Evolutionary conservation across 2,113 vertebrate species (phyloP).

Genomic region (cattle (Bos taurus)): DNA sequence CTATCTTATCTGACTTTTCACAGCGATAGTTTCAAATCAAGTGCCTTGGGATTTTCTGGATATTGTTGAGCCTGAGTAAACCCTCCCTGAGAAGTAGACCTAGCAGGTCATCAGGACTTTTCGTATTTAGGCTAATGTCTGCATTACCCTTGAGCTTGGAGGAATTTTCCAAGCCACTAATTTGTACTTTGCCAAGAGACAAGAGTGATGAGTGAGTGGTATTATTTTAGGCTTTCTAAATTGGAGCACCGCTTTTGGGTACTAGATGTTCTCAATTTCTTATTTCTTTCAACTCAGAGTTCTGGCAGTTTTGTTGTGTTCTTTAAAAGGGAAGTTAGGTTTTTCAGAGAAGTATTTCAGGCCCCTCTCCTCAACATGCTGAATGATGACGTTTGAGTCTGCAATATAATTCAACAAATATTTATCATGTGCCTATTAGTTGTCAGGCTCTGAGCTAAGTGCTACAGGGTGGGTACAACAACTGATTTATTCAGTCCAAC

Average conservation of each 20-base stretch:
- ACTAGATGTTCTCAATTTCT: constrained; percentile 45
- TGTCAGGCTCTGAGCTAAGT: not conserved
- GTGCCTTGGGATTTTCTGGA: constrained; percentile 63
- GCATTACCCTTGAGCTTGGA: constrained; percentile 35
- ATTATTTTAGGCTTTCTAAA: constrained; percentile 67
- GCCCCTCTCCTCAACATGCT: not conserved
- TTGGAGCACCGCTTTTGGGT: constrained; percentile 39
- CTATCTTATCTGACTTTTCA: constrained; percentile 68
- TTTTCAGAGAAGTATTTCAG: not conserved
- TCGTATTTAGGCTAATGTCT: constrained; percentile 31
- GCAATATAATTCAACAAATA: not conserved
- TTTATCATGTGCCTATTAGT: not conserved
- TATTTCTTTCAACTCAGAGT: constrained; percentile 26
- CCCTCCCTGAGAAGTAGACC: not conserved
- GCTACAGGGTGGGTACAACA: not conserved
- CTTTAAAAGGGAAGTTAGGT: not conserved
- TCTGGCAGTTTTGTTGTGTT: not conserved
- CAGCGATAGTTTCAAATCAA: constrained; percentile 68
- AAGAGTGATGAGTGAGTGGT: constrained; percentile 44
- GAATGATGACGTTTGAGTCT: constrained; percentile 3
- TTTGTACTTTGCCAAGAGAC: constrained; percentile 60
- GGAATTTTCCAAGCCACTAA: constrained; percentile 63
- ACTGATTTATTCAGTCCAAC: not conserved
- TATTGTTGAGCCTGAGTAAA: constrained; percentile 9
- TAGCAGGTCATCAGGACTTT: not conserved